phyloP scores from a whole-genome alignment of 2,113 vertebrate species.

The Calonectris borealis region DNA sequence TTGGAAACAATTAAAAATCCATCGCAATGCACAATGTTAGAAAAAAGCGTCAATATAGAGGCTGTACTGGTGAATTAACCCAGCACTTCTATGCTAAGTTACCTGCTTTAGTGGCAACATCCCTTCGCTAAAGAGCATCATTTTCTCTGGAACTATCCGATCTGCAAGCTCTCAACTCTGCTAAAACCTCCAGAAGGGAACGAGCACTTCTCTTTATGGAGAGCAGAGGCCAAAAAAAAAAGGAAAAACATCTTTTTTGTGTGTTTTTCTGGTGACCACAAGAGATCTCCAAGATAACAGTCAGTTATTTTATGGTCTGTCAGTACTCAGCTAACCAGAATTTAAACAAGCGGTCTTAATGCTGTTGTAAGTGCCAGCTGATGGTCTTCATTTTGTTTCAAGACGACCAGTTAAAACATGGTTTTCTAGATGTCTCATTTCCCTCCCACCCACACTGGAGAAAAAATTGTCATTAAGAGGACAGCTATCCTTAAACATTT shows the following conservation, averaged over 20 bases:
- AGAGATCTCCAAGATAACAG: background rate
- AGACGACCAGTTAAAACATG: background rate
- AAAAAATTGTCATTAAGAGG: background rate
- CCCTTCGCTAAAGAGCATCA: background rate
- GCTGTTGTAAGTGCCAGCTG: background rate
- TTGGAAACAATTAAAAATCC: background rate
- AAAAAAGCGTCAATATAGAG: background rate
- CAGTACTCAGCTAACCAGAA: background rate
- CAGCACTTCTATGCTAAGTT: background rate
- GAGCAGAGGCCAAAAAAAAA: background rate
- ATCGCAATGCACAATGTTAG: background rate
- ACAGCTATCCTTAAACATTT: constrained; percentile 54
- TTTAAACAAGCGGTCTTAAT: background rate
- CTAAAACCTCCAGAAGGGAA: background rate
- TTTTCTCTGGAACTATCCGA: background rate
- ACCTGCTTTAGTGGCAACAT: background rate
- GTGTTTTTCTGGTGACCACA: background rate
- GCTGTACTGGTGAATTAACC: background rate
- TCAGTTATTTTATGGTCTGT: background rate
- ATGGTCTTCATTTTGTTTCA: background rate
- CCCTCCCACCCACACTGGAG: background rate
- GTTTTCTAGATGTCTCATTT: constrained; percentile 29
- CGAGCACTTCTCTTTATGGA: background rate
- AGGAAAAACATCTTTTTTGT: background rate
- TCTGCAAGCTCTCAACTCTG: background rate